phyloP scores from a whole-genome alignment of 2,797 vertebrate species.

The Poliocrania exsul region DNA sequence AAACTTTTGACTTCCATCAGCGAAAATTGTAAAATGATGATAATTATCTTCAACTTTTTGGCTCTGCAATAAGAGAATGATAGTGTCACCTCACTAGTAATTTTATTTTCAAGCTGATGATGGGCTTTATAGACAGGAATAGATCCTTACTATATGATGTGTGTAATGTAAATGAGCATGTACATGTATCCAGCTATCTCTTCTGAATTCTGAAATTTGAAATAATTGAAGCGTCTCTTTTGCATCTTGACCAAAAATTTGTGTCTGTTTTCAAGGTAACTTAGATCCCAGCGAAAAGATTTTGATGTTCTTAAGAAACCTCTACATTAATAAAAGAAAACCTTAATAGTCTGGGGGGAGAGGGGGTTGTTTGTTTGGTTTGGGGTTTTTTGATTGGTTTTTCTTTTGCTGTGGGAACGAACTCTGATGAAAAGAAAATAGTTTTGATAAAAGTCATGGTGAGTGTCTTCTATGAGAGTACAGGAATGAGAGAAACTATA shows the following conservation, averaged over 20 bases:
- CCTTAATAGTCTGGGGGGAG: not conserved
- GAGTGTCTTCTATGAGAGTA: not conserved
- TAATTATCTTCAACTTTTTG: slow-evolving; percentile 37
- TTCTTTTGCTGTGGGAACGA: not conserved
- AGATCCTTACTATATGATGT: not conserved
- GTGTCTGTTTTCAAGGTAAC: not conserved
- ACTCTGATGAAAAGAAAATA: not conserved
- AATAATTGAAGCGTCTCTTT: not conserved
- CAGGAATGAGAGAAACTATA: not conserved
- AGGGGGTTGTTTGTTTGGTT: not conserved
- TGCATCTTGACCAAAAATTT: not conserved
- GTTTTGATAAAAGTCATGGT: not conserved
- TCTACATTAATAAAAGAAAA: not conserved
- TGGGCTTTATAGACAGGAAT: not conserved
- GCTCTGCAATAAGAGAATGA: not conserved
- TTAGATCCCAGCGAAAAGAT: not conserved
- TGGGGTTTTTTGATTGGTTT: not conserved
- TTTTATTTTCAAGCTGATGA: slow-evolving; percentile 29
- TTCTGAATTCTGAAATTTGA: not conserved
- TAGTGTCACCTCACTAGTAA: not conserved
- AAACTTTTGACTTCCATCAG: slow-evolving; percentile 21
- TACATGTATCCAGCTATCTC: not conserved
- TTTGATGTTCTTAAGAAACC: not conserved
- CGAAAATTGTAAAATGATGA: slow-evolving; percentile 15
- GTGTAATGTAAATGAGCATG: not conserved